Conservation (phyloP, 2,888 invertebrate genomes). For the Ceratothoa steindachneri region DNA sequence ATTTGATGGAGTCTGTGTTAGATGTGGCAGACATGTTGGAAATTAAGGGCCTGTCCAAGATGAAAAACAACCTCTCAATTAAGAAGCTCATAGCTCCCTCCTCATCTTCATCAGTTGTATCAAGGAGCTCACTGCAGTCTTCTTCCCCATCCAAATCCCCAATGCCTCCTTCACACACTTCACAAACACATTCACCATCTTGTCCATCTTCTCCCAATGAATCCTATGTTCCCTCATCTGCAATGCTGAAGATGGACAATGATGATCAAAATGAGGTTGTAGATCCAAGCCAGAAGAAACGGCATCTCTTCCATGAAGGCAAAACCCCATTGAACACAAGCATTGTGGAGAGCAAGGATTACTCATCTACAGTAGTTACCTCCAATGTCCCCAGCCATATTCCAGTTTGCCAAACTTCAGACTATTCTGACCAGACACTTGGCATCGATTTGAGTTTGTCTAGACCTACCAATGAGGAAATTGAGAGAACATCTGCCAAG, state of each 20-base stretch:
- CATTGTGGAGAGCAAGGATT: neutral
- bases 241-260: neutral
- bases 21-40: constrained; percentile 39
- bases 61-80: constrained; percentile 17
- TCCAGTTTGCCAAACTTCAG: neutral
- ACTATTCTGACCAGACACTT: constrained; percentile 24
- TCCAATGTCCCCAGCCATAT: neutral
- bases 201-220: neutral
- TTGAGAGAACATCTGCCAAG: neutral
- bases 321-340: neutral
- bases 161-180: neutral
- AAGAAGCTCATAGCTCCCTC: constrained; percentile 16
- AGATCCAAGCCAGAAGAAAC: neutral
- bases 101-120: neutral
- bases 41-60: constrained; percentile 29
- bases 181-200: neutral
- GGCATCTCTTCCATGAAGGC: neutral
- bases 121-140: neutral
- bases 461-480: constrained; percentile 5
- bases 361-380: neutral
- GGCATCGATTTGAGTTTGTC: constrained; percentile 43
- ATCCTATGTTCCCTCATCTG: neutral
- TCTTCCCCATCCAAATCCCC: neutral
- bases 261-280: neutral
- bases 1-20: constrained; percentile 26